These are phyloP conservation scores for Julus scandinavius DNA, from an alignment of 2,888 invertebrate genomes.

Conservation along the genomic window DNA sequence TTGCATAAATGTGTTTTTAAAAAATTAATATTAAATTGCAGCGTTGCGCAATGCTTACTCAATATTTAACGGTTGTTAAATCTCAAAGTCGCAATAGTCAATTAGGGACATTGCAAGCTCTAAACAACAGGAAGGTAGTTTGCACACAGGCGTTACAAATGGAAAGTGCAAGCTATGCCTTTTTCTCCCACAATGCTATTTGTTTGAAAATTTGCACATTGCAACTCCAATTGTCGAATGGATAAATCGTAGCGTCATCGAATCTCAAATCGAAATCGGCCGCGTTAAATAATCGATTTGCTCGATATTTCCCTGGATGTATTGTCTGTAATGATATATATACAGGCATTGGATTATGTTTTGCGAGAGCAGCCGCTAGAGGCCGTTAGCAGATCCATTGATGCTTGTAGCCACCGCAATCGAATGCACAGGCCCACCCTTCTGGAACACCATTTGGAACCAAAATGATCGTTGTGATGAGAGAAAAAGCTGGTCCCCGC, in stretches of 20 bases:
- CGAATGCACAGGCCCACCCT: not conserved
- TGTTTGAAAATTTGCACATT: not conserved
- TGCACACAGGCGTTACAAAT: not conserved
- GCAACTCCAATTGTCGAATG: not conserved
- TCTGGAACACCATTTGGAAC: not conserved
- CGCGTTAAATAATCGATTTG: not conserved
- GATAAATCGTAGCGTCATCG: not conserved
- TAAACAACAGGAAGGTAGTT: not conserved
- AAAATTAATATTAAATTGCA: too few relatives aligned
- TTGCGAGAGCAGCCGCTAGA: slow-evolving; percentile 7
- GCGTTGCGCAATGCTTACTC: not conserved
- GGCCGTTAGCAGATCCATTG: slow-evolving; percentile 7
- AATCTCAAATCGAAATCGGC: slow-evolving; percentile 22
- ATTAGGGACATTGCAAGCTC: not conserved
- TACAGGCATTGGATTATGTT: not conserved
- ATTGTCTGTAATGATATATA: not conserved
- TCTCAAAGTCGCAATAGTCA: not conserved
- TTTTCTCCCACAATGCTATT: not conserved
- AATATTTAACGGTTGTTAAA: not conserved
- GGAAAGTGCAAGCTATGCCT: not conserved
- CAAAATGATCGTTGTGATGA: not conserved
- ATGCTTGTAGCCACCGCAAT: not conserved
- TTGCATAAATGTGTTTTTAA: too few relatives aligned
- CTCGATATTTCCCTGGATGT: not conserved
- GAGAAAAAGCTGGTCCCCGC: not conserved